Evolutionary conservation across 2,888 invertebrate species (phyloP).

Genomic region (Oegoconia quadripuncta): DNA sequence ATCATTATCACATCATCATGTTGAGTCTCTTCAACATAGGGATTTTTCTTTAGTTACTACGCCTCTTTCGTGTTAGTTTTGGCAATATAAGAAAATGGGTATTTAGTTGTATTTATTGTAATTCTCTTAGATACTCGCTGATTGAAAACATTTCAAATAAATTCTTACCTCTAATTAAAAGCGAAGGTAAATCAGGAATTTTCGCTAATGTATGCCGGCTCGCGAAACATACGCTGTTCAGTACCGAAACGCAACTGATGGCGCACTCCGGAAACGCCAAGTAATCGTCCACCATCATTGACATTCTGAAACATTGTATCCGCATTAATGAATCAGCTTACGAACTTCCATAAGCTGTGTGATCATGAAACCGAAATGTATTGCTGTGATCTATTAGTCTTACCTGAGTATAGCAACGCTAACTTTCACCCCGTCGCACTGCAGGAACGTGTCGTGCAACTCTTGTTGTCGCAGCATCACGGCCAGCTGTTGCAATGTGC

Average conservation of each 20-base stretch:
- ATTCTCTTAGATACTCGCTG: too few relatives aligned
- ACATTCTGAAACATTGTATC: conserved; percentile 74
- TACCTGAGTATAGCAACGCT: conserved; percentile 61
- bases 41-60: too few relatives aligned
- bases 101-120: too few relatives aligned
- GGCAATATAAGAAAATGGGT: too few relatives aligned
- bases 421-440: conserved; percentile 75
- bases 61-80: too few relatives aligned
- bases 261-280: conserved; percentile 73
- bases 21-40: too few relatives aligned
- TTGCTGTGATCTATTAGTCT: too few relatives aligned
- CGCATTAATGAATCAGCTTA: too few relatives aligned
- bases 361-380: too few relatives aligned
- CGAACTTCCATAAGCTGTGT: too few relatives aligned
- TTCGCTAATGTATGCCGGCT: conserved; percentile 56
- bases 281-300: conserved; percentile 67
- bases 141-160: background rate
- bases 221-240: conserved; percentile 61
- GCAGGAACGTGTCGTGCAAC: conserved; percentile 80
- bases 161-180: conserved; percentile 54
- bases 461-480: conserved; percentile 82
- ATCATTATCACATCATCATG: too few relatives aligned
- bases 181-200: conserved; percentile 50
- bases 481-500: conserved; percentile 83
- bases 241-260: conserved; percentile 73